phyloP scores from a whole-genome alignment of 2,113 vertebrate species.

The Phylloscopus whistleri region DNA sequence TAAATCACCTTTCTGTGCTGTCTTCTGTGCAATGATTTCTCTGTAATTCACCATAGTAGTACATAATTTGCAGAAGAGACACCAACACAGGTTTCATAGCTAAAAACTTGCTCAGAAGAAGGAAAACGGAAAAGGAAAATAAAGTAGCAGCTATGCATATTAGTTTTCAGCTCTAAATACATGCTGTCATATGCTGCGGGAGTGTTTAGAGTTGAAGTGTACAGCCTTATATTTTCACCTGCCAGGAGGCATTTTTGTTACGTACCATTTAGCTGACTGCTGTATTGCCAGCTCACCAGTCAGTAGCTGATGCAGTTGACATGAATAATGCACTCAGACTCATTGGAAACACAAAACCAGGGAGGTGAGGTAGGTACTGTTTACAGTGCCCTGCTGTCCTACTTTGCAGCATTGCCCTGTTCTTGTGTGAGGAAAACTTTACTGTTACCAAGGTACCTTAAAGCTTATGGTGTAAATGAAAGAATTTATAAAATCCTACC shows the following conservation, averaged over 20 bases:
- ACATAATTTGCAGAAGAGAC: background rate
- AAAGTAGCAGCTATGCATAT: background rate
- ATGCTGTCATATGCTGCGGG: background rate
- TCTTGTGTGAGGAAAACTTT: background rate
- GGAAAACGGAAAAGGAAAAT: background rate
- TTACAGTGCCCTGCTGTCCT: background rate
- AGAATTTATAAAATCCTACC: background rate
- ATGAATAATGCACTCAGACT: background rate
- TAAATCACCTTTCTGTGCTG: background rate
- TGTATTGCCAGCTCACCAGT: background rate
- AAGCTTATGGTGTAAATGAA: background rate
- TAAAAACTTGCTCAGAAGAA: background rate
- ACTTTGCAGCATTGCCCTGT: background rate
- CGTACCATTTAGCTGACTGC: background rate
- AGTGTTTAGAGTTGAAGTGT: background rate
- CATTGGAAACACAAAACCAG: background rate
- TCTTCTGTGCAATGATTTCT: background rate
- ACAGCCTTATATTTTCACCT: background rate
- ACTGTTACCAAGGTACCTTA: background rate
- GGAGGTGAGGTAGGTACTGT: background rate
- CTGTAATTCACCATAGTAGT: background rate
- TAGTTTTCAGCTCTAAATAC: background rate
- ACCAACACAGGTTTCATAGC: background rate
- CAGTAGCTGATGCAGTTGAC: background rate
- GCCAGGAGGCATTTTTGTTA: background rate